A percentile compares a stretch with the other conserved stretches of the same genome.
Evolutionary conservation across 1,140 invertebrate genomes (phyloP).

Genomic region (Steinernema khuongi): DNA sequence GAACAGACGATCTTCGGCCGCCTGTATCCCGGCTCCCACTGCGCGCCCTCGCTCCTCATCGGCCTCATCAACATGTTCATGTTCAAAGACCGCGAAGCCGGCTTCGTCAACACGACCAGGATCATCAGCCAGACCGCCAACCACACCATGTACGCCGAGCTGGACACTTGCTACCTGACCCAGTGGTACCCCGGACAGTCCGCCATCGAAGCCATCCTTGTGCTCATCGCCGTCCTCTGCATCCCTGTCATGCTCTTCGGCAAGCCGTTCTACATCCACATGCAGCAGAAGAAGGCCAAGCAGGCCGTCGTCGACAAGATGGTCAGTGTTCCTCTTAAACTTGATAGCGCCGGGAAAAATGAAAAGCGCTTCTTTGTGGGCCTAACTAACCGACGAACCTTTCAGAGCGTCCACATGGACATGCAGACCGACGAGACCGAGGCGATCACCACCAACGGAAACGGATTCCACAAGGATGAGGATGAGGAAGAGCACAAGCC

Average conservation of each 20-base stretch:
- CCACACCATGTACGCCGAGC: slow-evolving; percentile 34
- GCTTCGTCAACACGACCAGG: slow-evolving; percentile 43
- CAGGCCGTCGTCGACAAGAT: slow-evolving; percentile 53
- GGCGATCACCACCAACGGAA: slow-evolving; percentile 47
- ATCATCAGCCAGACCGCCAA: slow-evolving; percentile 10
- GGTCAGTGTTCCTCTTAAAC: too few species aligned
- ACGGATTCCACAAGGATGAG: slow-evolving; percentile 26
- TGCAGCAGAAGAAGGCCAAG: slow-evolving; percentile 56
- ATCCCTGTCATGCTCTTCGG: slow-evolving; percentile 86
- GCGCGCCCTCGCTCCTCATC: slow-evolving; percentile 67
- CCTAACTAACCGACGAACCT: not conserved
- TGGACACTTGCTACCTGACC: slow-evolving; percentile 45
- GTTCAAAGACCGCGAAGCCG: slow-evolving; percentile 60
- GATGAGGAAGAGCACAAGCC: slow-evolving; percentile 29
- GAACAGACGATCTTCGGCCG: slow-evolving; percentile 57
- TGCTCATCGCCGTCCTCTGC: slow-evolving; percentile 73
- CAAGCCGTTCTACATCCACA: slow-evolving; percentile 68
- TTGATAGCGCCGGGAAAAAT: too few species aligned
- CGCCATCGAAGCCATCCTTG: slow-evolving; percentile 70
- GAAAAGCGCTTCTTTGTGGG: not conserved
- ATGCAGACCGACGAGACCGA: slow-evolving; percentile 56
- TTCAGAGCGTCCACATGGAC: slow-evolving; percentile 55
- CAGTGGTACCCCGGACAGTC: slow-evolving; percentile 65
- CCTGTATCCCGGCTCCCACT: slow-evolving; percentile 58
- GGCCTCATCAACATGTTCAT: slow-evolving; percentile 69